Evolutionary conservation across 2,113 vertebrate genomes (phyloP).

Genomic region (Paracanthobrama guichenoti): DNA sequence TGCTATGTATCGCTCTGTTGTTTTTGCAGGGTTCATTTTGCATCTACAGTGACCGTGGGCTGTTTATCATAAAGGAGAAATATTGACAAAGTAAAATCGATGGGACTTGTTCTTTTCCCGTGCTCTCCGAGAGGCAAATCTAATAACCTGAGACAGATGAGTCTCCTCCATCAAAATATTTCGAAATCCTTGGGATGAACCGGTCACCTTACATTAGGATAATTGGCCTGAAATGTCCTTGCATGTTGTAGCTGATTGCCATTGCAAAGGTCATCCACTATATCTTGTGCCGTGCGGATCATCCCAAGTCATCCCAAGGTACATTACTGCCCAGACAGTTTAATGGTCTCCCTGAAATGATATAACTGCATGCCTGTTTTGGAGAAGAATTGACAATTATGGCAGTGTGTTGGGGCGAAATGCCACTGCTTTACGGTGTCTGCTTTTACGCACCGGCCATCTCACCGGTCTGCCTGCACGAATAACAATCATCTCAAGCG

Average conservation of each 20-base stretch:
- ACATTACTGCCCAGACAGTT: conserved; percentile 52
- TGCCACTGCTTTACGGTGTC: conserved; percentile 48
- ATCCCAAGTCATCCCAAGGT: conserved; percentile 25
- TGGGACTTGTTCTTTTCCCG: conserved; percentile 38
- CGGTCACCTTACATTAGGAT: conserved; percentile 48
- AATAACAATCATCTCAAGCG: conserved; percentile 33
- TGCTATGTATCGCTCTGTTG: conserved; percentile 31
- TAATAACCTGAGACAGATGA: conserved; percentile 50
- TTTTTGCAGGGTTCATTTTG: conserved; percentile 42
- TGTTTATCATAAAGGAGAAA: conserved; percentile 47
- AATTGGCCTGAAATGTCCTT: conserved; percentile 47
- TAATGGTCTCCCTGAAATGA: conserved; percentile 62
- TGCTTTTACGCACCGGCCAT: conserved; percentile 29
- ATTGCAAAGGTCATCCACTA: conserved; percentile 68
- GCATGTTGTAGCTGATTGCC: conserved; percentile 62
- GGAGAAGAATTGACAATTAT: conserved; percentile 69
- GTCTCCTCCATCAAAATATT: conserved; percentile 45
- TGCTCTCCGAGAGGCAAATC: conserved; percentile 41
- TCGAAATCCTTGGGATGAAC: conserved; percentile 26
- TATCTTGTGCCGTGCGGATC: conserved; percentile 45
- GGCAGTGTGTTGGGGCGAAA: conserved; percentile 54
- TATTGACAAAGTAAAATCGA: conserved; percentile 51
- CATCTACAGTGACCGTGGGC: conserved; percentile 27
- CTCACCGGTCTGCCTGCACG: background rate
- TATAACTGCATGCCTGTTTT: conserved; percentile 52